Evolutionary conservation across 2,113 vertebrate genomes (phyloP), one percentile per base, ranked within the genome.

Genomic region (Pogonocichla stellata): DNA sequence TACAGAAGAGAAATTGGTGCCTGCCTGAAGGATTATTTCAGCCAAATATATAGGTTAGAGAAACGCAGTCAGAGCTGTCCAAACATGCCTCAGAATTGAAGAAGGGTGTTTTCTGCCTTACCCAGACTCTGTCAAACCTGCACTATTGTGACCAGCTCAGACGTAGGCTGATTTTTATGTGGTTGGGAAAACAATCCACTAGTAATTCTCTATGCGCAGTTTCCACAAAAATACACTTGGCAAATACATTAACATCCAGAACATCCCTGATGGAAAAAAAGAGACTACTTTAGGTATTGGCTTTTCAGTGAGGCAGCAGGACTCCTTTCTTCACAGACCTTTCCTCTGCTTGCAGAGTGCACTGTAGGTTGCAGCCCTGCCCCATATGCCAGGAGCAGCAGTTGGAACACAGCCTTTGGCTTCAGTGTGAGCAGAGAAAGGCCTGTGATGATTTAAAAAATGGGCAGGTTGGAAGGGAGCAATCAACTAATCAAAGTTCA

Each of bases 401-500:
- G 18, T 3, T 93, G 94, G 79, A 90, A 34, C 2, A 1, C 19
- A 91, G 70, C 66, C 58, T 88, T 60, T 80, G 84, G 87, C 71
- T 80, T 65, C 1, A 2, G 22, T 26, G 56, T 0, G 14, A 94
- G 82, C 1, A 0, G 60, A 78, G 86, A 51, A n/a, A 66, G 56
- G 74, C 79, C 62, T 82, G 79, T 23, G 78, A 66, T 77, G 51
- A 53, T 86, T 95, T 88, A 26, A 92, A 94, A 82, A 96, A 78
- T 51, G 74, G 74, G 54, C 58, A 86, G 33, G 42, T 73, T 95
- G 78, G 75, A 94, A 94, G 64, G 58, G 51, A 92, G 56, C 71
- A 94, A 77, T 71, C 71, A 47, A 62, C 71, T 71, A 93, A 71
- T 90, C 88, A 93, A 96, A 90, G 79, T 83, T 88, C 74, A 33